Evolutionary conservation across 2,888 invertebrate species (phyloP), one percentile per base, ranked within the genome.

Genomic region (Phlogophora meticulosa): DNA sequence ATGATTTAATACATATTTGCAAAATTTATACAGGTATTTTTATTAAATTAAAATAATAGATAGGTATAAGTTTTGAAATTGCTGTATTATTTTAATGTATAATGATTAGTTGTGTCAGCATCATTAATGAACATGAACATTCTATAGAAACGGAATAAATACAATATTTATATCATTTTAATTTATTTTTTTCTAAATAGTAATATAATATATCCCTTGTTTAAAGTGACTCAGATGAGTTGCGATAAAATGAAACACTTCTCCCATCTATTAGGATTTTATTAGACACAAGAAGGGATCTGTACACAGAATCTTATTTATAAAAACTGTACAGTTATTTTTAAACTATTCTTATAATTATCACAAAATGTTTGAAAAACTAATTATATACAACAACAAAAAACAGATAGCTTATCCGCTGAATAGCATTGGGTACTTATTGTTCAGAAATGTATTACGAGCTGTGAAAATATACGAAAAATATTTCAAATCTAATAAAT

Each of bases 131-230:
- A 87, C 90, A 28, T 5, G 2, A 4, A 90, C 89, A 91, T 91
- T 87, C 88, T 91, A 90, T 91, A 88, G 86, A 90, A 91, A 92
- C 88, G 82, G 90, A 93, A 91, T 92, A 92, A 92, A 90, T 91
- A 90, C 85, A 88, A 90, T 91, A 92, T 92, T 91, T 92, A 91
- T 92, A 92, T 89, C 89, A 91, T 78, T 81, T 68, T 65, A 53
- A 81, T 84, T 81, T 85, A 81, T 87, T 81, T 81, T n/a, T 82
- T 85, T 82, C 51, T 52, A 40, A 48, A 24, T 32, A 61, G 2
- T 17, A 9, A 32, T 56, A n/a, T n/a, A 52, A 28, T 49, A 45
- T 49, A n/a, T 56, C 70, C 61, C 51, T 17, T 40, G 0, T 28
- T 52, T 49, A 42, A 28, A 4, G 5, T n/a, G n/a, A 15, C 15